Conservation (phyloP, 2,888 invertebrate species). For the Drosophila eohydei region DNA sequence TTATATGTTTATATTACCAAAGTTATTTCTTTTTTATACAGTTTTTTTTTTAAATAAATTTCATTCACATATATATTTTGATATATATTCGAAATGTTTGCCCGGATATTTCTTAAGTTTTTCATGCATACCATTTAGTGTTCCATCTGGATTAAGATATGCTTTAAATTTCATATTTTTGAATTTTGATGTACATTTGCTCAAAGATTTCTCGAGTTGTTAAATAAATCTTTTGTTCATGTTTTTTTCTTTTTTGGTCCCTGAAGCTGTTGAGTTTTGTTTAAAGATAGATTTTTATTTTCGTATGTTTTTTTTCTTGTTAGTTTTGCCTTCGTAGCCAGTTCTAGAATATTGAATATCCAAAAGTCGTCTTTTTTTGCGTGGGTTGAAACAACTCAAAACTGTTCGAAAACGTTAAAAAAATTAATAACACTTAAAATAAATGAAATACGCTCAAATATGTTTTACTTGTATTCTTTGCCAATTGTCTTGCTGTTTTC, state of each 20-base stretch:
- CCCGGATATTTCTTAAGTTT: conserved; percentile 52
- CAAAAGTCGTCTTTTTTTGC: conserved; percentile 51
- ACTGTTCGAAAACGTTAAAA: conserved; percentile 14
- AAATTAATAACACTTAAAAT: neutral
- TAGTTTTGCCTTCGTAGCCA: conserved; percentile 54
- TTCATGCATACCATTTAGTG: conserved; percentile 32
- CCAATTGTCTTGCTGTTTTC: conserved; percentile 51
- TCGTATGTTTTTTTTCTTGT: conserved; percentile 31
- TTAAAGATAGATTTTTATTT: conserved; percentile 72
- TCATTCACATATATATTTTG: conserved; percentile 32
- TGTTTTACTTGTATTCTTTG: conserved; percentile 23
- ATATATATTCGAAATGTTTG: conserved; percentile 52
- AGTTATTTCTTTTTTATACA: conserved; percentile 23
- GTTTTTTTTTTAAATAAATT: conserved; percentile 31
- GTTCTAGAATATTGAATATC: conserved; percentile 45
- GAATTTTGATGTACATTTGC: conserved; percentile 40
- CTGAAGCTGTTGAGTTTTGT: conserved; percentile 83
- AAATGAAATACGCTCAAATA: conserved; percentile 23
- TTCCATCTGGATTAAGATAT: conserved; percentile 56
- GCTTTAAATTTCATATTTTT: conserved; percentile 40
- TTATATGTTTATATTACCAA: conserved; percentile 48
- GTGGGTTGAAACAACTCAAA: conserved; percentile 57
- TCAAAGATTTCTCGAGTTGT: conserved; percentile 44
- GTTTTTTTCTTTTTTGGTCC: conserved; percentile 77
- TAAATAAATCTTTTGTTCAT: conserved; percentile 26